Base-by-base conservation (phyloP, 2,113 vertebrate species). In the Agelaius tricolor region DNA sequence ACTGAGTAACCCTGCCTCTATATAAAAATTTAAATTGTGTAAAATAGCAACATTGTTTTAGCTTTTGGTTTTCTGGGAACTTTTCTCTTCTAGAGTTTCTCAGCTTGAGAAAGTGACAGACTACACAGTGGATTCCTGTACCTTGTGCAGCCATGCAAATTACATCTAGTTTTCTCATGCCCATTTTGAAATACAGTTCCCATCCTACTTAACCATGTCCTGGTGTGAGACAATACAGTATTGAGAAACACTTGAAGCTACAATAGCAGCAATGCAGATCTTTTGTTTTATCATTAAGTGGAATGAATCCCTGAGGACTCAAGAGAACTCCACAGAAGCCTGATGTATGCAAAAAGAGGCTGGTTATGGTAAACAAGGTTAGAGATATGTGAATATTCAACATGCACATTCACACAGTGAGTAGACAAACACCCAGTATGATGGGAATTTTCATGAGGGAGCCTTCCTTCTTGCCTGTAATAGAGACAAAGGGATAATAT, bases 211-310 rank as follows among this genome's bases (percentile, higher is more conserved):
- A 94, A 74, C 72, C 14, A 5, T 66, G 66, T 51, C 28, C 80
- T 62, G 47, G 51, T 91, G 80, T 52, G 73, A 92, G 63, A 92
- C 37, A 31, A 66, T 58, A 61, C 51, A n/a, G 33, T 65, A 77
- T 65, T 65, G 76, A 94, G 89, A 92, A 90, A 92, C 63, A 71
- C 73, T 89, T 94, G 59, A 77, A 63, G 43, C 54, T 82, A 83
- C 63, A 92, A 66, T n/a, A 83, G 33, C 17, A 83, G 30, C 30
- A 76, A 68, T 79, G 76, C 54, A 83, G 63, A 86, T 80, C 62
- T 88, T 90, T 88, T 86, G 72, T 79, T 88, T 90, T 92, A 77
- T 81, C 63, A 69, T 90, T 90, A 91, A 91, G 28, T 49, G 59
- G 41, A 74, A 49, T 76, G 75, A 85, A 76, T 66, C 89, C 72